Evolutionary conservation across 1,140 invertebrate species (phyloP).

Genomic region (Psix sp.): DNA sequence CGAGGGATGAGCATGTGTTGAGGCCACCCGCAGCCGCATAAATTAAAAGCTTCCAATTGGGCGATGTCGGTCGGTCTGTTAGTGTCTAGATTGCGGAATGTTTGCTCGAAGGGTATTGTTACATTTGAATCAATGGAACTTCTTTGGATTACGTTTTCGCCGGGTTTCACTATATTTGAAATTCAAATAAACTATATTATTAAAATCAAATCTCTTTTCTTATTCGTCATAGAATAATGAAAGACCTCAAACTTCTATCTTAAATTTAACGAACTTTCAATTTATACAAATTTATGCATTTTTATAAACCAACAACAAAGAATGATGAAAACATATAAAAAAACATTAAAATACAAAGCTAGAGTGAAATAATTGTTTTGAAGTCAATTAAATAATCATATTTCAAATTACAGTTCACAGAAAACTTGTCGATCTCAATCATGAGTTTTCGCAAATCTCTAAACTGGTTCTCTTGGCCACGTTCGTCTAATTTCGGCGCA

Average conservation of each 20-base stretch:
- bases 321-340: neutral
- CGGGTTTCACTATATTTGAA: slow-evolving; percentile 76
- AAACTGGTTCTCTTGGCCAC: slow-evolving; percentile 80
- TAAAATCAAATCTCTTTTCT: neutral
- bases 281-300: neutral
- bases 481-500: slow-evolving; percentile 83
- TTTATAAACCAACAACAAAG: too few relatives aligned
- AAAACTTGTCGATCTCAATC: slow-evolving; percentile 85
- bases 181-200: slow-evolving; percentile 16
- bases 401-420: slow-evolving; percentile 44
- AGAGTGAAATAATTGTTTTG: slow-evolving; percentile 5
- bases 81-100: slow-evolving; percentile 79
- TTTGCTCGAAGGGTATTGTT: slow-evolving; percentile 81
- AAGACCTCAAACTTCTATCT: neutral
- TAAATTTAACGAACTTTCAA: neutral
- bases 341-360: neutral
- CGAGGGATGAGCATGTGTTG: slow-evolving; percentile 89
- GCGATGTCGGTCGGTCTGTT: slow-evolving; percentile 66
- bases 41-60: slow-evolving; percentile 50
- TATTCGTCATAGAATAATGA: too few relatives aligned
- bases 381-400: neutral
- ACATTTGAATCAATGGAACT: slow-evolving; percentile 80
- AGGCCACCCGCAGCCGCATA: slow-evolving; percentile 90
- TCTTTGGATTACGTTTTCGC: slow-evolving; percentile 78
- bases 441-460: slow-evolving; percentile 83